Percentiles rank a stretch among this genome's conserved stretches.
These are phyloP conservation scores for Acrossocheilus wenchowensis DNA, from an alignment of 2,797 vertebrate genomes.

Conservation along the genomic window DNA sequence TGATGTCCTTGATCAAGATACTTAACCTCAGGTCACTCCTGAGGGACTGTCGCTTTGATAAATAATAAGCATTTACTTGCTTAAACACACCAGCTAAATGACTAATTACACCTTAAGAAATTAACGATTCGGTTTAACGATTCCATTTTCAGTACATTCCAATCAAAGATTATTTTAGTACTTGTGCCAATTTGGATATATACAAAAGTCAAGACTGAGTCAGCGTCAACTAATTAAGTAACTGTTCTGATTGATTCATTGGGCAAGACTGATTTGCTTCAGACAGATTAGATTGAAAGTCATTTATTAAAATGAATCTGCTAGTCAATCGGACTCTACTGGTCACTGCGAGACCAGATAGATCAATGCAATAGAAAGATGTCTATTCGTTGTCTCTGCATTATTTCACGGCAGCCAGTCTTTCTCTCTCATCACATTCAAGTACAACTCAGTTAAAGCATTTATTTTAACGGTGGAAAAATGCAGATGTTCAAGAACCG, in stretches of 20 bases:
- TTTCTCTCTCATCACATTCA: constrained; percentile 22
- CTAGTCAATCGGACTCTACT: not conserved
- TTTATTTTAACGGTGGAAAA: not conserved
- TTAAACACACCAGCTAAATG: constrained; percentile 12
- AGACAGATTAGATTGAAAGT: not conserved
- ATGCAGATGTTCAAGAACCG: constrained; percentile 13
- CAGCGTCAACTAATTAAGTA: not conserved
- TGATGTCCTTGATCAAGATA: constrained; percentile 8
- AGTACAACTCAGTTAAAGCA: constrained; percentile 4
- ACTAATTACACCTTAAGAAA: not conserved
- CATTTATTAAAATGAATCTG: not conserved
- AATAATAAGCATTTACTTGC: not conserved
- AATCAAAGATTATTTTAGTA: not conserved
- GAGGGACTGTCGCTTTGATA: not conserved
- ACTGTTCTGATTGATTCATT: not conserved
- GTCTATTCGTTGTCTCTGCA: not conserved
- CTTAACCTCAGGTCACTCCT: not conserved
- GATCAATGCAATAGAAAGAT: not conserved
- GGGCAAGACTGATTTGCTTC: not conserved
- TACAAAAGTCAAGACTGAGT: not conserved
- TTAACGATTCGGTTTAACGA: not conserved
- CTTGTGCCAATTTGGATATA: not conserved
- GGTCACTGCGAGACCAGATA: not conserved
- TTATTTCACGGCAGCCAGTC: not conserved
- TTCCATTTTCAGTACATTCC: not conserved